These are phyloP conservation scores for Rugalucina vietnamica DNA, from an alignment of 2,888 invertebrate species.

Conservation along the genomic window DNA sequence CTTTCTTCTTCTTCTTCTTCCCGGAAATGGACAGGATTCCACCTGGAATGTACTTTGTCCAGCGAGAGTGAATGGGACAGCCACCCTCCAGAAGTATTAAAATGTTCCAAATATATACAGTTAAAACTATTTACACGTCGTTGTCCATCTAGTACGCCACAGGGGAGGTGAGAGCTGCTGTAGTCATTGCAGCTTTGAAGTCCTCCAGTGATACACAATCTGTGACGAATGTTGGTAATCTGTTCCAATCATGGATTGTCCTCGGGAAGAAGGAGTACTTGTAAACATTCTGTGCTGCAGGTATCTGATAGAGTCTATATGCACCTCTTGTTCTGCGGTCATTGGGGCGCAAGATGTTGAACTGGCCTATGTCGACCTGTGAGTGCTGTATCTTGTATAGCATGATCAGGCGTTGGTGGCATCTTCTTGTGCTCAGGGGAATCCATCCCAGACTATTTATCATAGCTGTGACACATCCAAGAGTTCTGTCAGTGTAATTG, in stretches of 20 bases:
- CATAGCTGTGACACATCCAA: background rate
- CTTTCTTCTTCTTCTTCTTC: too few relatives aligned
- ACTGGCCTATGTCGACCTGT: background rate
- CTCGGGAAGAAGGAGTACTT: conserved; percentile 26
- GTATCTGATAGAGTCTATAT: conserved; percentile 6
- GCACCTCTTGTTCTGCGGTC: conserved; percentile 8
- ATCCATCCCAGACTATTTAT: background rate
- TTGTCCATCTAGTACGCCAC: background rate
- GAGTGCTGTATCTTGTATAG: background rate
- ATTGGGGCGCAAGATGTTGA: background rate
- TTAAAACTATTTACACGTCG: background rate
- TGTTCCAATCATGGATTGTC: conserved; percentile 32
- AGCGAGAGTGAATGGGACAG: too few relatives aligned
- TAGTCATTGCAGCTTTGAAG: conserved; percentile 22
- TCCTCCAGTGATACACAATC: conserved; percentile 14
- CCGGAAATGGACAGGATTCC: too few relatives aligned
- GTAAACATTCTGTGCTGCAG: background rate
- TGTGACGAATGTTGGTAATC: conserved; percentile 15
- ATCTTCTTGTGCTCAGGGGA: background rate
- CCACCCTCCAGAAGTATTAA: too few relatives aligned
- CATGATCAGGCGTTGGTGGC: background rate
- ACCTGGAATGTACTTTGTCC: too few relatives aligned
- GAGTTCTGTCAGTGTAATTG: background rate
- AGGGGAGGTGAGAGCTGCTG: background rate
- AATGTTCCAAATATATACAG: too few relatives aligned